phyloP scores from a whole-genome alignment of 2,888 invertebrate genomes.

The Eristalis arbustorum region DNA sequence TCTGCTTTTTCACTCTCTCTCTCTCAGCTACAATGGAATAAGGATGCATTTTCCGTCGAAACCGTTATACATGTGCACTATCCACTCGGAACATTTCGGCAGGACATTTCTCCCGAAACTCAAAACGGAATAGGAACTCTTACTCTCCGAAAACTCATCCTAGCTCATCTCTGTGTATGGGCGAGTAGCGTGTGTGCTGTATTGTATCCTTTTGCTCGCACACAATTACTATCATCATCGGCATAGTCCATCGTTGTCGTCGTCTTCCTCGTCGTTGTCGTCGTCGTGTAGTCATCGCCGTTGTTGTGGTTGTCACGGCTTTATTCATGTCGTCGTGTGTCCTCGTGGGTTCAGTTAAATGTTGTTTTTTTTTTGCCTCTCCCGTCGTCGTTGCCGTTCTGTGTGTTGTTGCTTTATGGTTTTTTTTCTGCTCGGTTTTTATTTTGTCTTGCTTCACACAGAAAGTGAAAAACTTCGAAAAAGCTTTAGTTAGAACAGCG shows the following conservation, averaged over 20 bases:
- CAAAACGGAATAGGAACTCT: not conserved
- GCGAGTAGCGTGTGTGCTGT: slow-evolving; percentile 11
- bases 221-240: slow-evolving; percentile 68
- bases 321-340: slow-evolving; percentile 69
- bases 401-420: slow-evolving; percentile 10
- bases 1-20: slow-evolving; percentile 11
- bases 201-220: slow-evolving; percentile 64
- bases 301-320: slow-evolving; percentile 69
- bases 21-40: slow-evolving; percentile 27
- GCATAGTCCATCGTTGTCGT: slow-evolving; percentile 55
- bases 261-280: slow-evolving; percentile 55
- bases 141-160: slow-evolving; percentile 45
- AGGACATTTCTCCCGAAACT: slow-evolving; percentile 13
- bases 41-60: slow-evolving; percentile 49
- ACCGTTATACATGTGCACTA: slow-evolving; percentile 59
- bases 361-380: not conserved
- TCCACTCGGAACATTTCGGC: slow-evolving; percentile 8
- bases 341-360: slow-evolving; percentile 56
- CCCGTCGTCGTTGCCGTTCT: not conserved
- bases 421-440: not conserved
- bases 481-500: slow-evolving; percentile 80
- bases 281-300: slow-evolving; percentile 51
- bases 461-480: slow-evolving; percentile 67
- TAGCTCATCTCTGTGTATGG: slow-evolving; percentile 33
- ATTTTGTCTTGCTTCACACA: slow-evolving; percentile 42